These are phyloP conservation scores for Perognathus longimembris DNA, from an alignment of 2,113 vertebrate species.

Conservation along the genomic window DNA sequence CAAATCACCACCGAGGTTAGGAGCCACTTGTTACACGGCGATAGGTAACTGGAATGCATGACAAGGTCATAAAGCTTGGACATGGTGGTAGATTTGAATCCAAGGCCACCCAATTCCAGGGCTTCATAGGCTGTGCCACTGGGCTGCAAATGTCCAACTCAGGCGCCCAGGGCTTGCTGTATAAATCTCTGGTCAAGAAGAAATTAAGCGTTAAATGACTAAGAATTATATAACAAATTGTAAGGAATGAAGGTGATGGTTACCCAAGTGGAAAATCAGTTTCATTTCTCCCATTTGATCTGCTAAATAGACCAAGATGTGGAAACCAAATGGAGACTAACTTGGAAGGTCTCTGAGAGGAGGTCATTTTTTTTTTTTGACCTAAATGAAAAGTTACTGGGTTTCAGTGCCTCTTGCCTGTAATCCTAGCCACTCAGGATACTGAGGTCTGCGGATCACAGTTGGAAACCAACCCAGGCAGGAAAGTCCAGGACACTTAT, in stretches of 20 bases:
- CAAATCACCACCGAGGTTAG: not conserved
- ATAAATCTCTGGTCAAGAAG: not conserved
- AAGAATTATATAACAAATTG: not conserved
- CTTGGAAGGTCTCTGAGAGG: constrained; percentile 47
- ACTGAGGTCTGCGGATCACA: too few relatives aligned
- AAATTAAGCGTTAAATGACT: not conserved
- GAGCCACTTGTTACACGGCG: constrained; percentile 28
- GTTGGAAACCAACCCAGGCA: too few relatives aligned
- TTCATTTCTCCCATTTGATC: constrained; percentile 10
- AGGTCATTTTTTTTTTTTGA: constrained; percentile 10
- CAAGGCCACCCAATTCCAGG: not conserved
- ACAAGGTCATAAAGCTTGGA: constrained; percentile 25
- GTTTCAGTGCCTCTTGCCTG: too few relatives aligned
- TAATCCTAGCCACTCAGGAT: too few relatives aligned
- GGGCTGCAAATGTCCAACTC: not conserved
- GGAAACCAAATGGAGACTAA: constrained; percentile 35
- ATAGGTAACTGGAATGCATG: constrained; percentile 21
- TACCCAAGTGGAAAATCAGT: constrained; percentile 1
- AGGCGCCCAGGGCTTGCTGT: not conserved
- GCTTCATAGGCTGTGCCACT: not conserved
- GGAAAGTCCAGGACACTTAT: too few relatives aligned
- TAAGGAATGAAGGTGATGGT: not conserved
- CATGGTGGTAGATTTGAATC: constrained; percentile 4
- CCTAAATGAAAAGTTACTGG: not conserved
- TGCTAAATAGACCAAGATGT: constrained; percentile 8